Evolutionary conservation across 2,113 vertebrate genomes (phyloP).

Genomic region (Bos javanicus): DNA sequence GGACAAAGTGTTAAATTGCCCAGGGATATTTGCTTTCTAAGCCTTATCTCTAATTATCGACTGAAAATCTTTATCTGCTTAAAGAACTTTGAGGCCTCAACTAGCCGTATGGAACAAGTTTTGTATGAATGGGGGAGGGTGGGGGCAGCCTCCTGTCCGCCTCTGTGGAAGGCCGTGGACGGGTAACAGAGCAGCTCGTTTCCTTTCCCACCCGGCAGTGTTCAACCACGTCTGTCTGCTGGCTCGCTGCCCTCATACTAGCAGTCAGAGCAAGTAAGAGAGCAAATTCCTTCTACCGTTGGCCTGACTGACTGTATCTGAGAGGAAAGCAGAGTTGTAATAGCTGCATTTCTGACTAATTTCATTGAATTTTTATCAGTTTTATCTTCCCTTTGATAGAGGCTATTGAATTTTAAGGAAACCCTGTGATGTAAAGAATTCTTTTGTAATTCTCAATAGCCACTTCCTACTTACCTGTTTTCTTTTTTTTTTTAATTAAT

Average conservation of each 20-base stretch:
- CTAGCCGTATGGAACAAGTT: not conserved
- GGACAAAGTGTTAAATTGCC: constrained; percentile 42
- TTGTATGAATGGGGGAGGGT: not conserved
- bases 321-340: constrained; percentile 31
- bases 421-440: constrained; percentile 1
- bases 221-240: not conserved
- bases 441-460: constrained; percentile 32
- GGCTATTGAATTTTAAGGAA: constrained; percentile 57
- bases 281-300: not conserved
- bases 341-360: constrained; percentile 36
- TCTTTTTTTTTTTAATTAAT: not conserved
- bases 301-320: not conserved
- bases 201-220: not conserved
- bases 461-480: not conserved
- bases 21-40: constrained; percentile 54
- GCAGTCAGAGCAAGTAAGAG: not conserved
- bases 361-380: constrained; percentile 40
- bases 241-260: not conserved
- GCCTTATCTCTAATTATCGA: constrained; percentile 31
- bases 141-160: not conserved
- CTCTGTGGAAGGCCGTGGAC: not conserved
- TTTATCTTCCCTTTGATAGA: constrained; percentile 23
- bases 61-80: constrained; percentile 41
- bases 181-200: not conserved
- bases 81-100: not conserved